Percentiles rank a stretch among this genome's conserved stretches.
Evolutionary conservation across 2,113 vertebrate species (phyloP).

Genomic region (Syngnathus floridae): DNA sequence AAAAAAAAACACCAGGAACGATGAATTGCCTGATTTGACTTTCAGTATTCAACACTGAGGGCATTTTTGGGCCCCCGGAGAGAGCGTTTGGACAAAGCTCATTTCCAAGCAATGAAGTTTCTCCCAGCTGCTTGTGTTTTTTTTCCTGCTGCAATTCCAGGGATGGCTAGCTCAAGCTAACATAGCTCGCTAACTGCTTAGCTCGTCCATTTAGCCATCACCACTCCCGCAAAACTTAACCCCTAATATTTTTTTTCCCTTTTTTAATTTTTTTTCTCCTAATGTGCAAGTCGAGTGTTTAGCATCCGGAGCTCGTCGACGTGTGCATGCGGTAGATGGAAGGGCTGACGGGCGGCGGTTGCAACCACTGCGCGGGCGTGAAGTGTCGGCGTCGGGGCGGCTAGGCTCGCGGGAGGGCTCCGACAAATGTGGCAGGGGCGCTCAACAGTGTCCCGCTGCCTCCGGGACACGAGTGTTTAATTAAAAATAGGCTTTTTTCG

Average conservation of each 20-base stretch:
- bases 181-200: constrained; percentile 49
- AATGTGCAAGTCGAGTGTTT: constrained; percentile 6
- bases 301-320: background rate
- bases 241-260: background rate
- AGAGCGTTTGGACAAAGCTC: background rate
- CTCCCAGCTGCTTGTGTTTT: constrained; percentile 38
- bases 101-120: constrained; percentile 16
- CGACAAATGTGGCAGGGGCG: constrained; percentile 52
- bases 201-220: constrained; percentile 49
- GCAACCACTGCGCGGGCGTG: constrained; percentile 51
- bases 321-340: constrained; percentile 34
- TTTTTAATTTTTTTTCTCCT: background rate
- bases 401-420: constrained; percentile 47
- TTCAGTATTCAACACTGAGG: constrained; percentile 4
- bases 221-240: constrained; percentile 13
- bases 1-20: constrained; percentile 35
- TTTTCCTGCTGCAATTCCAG: constrained; percentile 47
- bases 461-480: constrained; percentile 26
- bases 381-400: constrained; percentile 61
- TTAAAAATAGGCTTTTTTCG: background rate
- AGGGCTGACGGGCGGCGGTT: constrained; percentile 45
- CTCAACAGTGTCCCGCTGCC: constrained; percentile 40
- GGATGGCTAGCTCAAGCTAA: constrained; percentile 55
- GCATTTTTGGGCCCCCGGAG: background rate
- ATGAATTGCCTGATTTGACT: constrained; percentile 49